phyloP scores from a whole-genome alignment of 2,797 vertebrate species.

The Mormyrus hasselquistii region DNA sequence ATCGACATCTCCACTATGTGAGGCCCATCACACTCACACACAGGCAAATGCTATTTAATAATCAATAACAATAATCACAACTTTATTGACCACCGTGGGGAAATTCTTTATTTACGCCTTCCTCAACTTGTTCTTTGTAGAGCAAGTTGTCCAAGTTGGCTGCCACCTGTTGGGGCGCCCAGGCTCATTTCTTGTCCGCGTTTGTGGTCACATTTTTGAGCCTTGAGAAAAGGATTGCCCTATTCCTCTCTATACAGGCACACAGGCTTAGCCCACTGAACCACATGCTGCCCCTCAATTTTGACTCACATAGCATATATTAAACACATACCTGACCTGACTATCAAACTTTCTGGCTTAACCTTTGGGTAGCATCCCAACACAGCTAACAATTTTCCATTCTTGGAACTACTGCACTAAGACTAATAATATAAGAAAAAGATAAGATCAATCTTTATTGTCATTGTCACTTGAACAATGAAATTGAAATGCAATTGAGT shows the following conservation, averaged over 20 bases:
- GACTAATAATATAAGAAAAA: background rate
- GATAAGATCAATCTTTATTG: background rate
- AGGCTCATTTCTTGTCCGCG: too few relatives aligned
- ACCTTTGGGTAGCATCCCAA: background rate
- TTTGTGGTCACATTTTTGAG: too few relatives aligned
- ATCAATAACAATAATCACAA: too few relatives aligned
- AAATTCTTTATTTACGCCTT: too few relatives aligned
- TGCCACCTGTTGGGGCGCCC: too few relatives aligned
- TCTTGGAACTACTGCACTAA: background rate
- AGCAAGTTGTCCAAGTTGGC: too few relatives aligned
- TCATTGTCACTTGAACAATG: background rate
- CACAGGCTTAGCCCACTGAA: too few relatives aligned
- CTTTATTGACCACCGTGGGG: too few relatives aligned
- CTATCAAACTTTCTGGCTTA: background rate
- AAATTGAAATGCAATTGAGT: background rate
- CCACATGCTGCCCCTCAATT: too few relatives aligned
- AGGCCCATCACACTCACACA: conserved; percentile 40
- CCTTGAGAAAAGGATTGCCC: too few relatives aligned
- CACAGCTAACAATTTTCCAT: background rate
- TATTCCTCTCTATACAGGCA: too few relatives aligned
- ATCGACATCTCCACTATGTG: conserved; percentile 97
- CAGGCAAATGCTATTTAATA: background rate
- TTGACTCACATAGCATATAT: background rate
- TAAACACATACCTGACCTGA: background rate
- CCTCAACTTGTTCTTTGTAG: background rate